These are phyloP conservation scores for Garra rufa DNA, from an alignment of 2,113 vertebrate genomes.

Conservation along the genomic window DNA sequence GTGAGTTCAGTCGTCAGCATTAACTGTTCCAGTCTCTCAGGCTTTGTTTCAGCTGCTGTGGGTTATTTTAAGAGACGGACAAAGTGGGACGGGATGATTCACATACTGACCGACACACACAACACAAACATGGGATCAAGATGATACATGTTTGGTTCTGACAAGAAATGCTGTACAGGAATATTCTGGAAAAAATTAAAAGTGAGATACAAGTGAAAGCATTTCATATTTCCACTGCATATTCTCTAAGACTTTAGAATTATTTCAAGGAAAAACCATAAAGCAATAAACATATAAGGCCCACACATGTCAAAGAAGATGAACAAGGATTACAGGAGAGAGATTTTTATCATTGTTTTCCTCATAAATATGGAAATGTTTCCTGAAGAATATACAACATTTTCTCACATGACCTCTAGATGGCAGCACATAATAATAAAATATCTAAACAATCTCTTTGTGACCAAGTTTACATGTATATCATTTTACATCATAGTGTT, in stretches of 20 bases:
- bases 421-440: background rate
- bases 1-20: conserved; percentile 9
- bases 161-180: background rate
- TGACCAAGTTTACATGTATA: too few species aligned
- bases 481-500: background rate
- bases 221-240: background rate
- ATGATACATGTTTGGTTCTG: background rate
- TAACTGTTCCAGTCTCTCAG: conserved; percentile 23
- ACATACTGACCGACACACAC: conserved; percentile 52
- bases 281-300: background rate
- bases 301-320: background rate
- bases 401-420: background rate
- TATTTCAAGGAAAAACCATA: background rate
- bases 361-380: background rate
- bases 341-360: background rate
- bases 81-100: conserved; percentile 64
- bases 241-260: background rate
- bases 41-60: conserved; percentile 62
- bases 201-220: background rate
- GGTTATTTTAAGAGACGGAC: conserved; percentile 68
- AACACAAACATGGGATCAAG: background rate
- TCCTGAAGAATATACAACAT: background rate
- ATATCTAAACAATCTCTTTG: too few species aligned
- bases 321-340: too few species aligned
- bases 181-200: background rate